Conservation (phyloP, 2,113 vertebrate species). For the Pao palembangensis region DNA sequence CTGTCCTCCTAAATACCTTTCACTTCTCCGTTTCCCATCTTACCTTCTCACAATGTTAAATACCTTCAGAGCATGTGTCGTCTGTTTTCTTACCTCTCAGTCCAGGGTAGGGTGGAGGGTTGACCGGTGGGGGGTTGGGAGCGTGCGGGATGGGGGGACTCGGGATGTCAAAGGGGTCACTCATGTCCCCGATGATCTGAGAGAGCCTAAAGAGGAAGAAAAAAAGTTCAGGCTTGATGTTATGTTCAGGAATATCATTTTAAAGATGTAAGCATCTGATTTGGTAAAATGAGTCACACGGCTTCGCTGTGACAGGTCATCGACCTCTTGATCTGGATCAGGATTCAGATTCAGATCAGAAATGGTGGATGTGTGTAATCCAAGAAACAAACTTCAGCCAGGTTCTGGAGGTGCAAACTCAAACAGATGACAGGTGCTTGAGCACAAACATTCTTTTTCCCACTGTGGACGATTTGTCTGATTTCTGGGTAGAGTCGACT, state of each 20-base stretch:
- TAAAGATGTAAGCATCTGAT: background rate
- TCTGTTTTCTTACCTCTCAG: slow-evolving; percentile 52
- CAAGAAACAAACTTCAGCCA: too few relatives aligned
- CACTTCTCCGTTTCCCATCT: slow-evolving; percentile 15
- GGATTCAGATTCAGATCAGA: too few relatives aligned
- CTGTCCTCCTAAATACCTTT: slow-evolving; percentile 47
- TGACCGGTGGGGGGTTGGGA: slow-evolving; percentile 56
- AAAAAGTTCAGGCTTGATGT: background rate
- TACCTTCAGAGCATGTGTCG: background rate
- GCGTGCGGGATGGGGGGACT: slow-evolving; percentile 55
- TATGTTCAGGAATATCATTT: background rate
- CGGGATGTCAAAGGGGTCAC: slow-evolving; percentile 54
- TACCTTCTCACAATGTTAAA: slow-evolving; percentile 6
- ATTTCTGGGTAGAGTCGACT: background rate
- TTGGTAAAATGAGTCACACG: too few relatives aligned
- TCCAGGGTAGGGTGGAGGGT: slow-evolving; percentile 70
- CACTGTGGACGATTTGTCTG: background rate
- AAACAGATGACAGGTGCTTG: too few relatives aligned
- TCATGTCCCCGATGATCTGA: slow-evolving; percentile 34
- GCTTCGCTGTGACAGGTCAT: too few relatives aligned
- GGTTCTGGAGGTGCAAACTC: too few relatives aligned
- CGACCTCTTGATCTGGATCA: too few relatives aligned
- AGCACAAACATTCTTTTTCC: too few relatives aligned
- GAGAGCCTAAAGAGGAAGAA: slow-evolving; percentile 24
- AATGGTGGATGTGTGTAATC: too few relatives aligned